Conservation (phyloP, 2,888 invertebrate species). For the Brachyopa scutellaris region DNA sequence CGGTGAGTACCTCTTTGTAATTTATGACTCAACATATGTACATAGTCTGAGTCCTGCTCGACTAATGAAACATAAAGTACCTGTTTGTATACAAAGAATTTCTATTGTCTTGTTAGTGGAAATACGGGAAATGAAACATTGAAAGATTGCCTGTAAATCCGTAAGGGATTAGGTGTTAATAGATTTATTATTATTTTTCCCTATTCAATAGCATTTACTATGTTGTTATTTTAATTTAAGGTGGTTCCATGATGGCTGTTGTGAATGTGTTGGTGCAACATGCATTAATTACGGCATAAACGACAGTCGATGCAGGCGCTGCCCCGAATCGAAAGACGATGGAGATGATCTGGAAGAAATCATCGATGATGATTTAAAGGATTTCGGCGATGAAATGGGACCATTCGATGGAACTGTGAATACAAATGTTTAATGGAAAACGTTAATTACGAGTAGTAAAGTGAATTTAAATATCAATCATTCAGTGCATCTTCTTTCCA, state of each 20-base stretch:
- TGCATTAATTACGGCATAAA: slow-evolving; percentile 95
- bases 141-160: slow-evolving; percentile 10
- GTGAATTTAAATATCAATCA: slow-evolving; percentile 19
- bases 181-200: slow-evolving; percentile 50
- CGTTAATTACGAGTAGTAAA: slow-evolving; percentile 13
- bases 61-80: slow-evolving; percentile 13
- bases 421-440: slow-evolving; percentile 66
- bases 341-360: slow-evolving; percentile 80
- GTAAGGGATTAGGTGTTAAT: slow-evolving; percentile 45
- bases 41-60: not conserved
- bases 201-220: not conserved
- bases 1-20: slow-evolving; percentile 75
- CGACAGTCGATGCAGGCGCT: slow-evolving; percentile 88
- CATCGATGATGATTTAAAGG: slow-evolving; percentile 80
- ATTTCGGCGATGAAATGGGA: slow-evolving; percentile 86
- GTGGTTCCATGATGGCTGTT: slow-evolving; percentile 98
- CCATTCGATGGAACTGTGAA: slow-evolving; percentile 80
- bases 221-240: slow-evolving; percentile 70
- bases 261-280: slow-evolving; percentile 94
- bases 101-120: slow-evolving; percentile 10
- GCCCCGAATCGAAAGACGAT: slow-evolving; percentile 86
- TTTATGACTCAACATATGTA: slow-evolving; percentile 26
- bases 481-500: slow-evolving; percentile 7
- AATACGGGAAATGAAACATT: not conserved
- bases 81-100: slow-evolving; percentile 27